These are phyloP conservation scores for Cerceris ruficornis DNA, from an alignment of 2,888 invertebrate species.

Conservation along the genomic window DNA sequence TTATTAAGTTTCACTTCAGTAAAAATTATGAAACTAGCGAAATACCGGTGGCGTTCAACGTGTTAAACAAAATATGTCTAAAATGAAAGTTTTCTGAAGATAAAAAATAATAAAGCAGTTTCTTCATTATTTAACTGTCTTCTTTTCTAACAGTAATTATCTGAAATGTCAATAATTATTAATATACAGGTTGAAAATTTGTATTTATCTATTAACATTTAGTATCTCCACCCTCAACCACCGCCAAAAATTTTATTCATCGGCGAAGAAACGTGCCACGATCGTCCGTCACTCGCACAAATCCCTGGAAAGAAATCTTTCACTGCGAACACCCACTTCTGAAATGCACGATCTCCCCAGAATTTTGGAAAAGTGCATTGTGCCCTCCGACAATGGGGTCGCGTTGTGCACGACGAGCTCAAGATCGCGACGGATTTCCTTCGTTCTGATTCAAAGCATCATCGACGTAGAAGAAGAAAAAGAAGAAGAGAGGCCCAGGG, in stretches of 20 bases:
- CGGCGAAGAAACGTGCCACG: background rate
- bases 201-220: background rate
- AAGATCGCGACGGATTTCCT: constrained; percentile 59
- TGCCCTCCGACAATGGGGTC: constrained; percentile 37
- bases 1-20: no score
- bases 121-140: no score
- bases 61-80: no score
- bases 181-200: no score
- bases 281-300: background rate
- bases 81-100: no score
- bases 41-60: no score
- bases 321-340: constrained; percentile 10
- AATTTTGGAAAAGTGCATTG: constrained; percentile 35
- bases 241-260: background rate
- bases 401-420: constrained; percentile 52
- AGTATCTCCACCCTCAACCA: background rate
- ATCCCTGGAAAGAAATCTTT: background rate
- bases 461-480: constrained; percentile 35
- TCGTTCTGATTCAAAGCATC: constrained; percentile 45
- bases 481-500: constrained; percentile 22
- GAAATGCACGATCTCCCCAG: background rate
- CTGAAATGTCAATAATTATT: no score
- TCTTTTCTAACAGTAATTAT: no score
- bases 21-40: no score
- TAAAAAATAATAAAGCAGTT: no score